phyloP scores from a whole-genome alignment of 2,113 vertebrate species.

The Antigone vipio region DNA sequence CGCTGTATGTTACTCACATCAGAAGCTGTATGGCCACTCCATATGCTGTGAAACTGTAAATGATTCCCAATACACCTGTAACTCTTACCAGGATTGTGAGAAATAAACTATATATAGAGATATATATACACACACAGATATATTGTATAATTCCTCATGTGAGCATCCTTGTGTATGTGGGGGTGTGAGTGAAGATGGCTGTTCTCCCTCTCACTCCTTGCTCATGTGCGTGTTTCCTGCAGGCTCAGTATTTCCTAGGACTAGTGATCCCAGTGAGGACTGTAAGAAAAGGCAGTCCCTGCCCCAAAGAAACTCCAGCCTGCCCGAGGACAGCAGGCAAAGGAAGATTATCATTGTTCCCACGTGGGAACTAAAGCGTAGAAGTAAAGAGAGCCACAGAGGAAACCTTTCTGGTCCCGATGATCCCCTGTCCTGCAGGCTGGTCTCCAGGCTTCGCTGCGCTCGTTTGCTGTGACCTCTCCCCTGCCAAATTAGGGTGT shows the following conservation, averaged over 20 bases:
- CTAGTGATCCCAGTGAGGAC: not conserved
- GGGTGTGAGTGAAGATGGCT: not conserved
- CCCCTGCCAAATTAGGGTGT: not conserved
- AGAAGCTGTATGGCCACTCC: conserved; percentile 73
- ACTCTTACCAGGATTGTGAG: conserved; percentile 74
- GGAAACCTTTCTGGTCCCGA: not conserved
- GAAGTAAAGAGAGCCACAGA: not conserved
- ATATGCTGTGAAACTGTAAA: conserved; percentile 74
- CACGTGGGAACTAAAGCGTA: not conserved
- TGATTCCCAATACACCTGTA: conserved; percentile 72
- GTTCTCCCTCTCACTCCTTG: not conserved
- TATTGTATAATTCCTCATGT: conserved; percentile 61
- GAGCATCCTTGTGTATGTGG: not conserved
- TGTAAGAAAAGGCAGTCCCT: not conserved
- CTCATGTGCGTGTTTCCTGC: not conserved
- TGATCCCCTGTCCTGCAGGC: accelerated
- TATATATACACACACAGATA: conserved; percentile 36
- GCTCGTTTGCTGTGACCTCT: not conserved
- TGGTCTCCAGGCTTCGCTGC: not conserved
- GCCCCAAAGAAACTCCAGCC: not conserved
- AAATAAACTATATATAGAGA: conserved; percentile 72
- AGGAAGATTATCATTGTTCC: not conserved
- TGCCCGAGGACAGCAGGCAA: not conserved
- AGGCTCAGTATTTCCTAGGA: not conserved
- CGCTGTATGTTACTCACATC: conserved; percentile 68